Percentiles rank a stretch among this genome's conserved stretches.
Conservation (phyloP, 2,113 vertebrate genomes). For the Hippopotamus amphibius region DNA sequence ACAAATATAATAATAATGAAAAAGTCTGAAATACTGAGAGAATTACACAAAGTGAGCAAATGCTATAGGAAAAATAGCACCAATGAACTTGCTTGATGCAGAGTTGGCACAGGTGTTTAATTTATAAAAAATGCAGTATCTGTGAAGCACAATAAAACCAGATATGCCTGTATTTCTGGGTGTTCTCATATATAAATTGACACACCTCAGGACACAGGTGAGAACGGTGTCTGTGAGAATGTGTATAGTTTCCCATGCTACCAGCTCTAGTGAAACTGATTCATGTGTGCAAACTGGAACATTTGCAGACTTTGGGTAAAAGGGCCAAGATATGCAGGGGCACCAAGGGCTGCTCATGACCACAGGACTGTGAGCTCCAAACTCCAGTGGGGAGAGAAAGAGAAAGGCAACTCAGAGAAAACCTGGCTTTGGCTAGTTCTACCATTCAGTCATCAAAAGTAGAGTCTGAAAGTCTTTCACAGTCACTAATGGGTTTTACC, state of each 20-base stretch:
- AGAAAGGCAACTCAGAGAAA: background rate
- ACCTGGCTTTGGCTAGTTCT: background rate
- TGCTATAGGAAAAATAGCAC: background rate
- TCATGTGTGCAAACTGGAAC: background rate
- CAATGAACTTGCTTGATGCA: background rate
- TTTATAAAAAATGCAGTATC: background rate
- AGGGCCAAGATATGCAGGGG: rapidly evolving
- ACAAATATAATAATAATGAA: background rate
- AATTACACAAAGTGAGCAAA: background rate
- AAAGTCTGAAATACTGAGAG: background rate
- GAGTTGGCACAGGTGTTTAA: background rate
- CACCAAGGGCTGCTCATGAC: rapidly evolving
- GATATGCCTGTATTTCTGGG: background rate
- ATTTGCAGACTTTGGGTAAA: background rate
- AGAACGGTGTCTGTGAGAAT: background rate
- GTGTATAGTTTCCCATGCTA: rapidly evolving
- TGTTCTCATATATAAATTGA: background rate
- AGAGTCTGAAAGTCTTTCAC: background rate
- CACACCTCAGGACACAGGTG: background rate
- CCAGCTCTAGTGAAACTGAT: background rate
- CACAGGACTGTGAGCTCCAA: background rate
- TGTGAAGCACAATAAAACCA: background rate
- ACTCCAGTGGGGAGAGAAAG: background rate
- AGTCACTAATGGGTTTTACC: background rate
- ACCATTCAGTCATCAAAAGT: background rate